Percentiles rank a stretch among this genome's conserved stretches.
Evolutionary conservation across 2,888 invertebrate genomes (phyloP).

Genomic region (Calliopum simillimum): DNA sequence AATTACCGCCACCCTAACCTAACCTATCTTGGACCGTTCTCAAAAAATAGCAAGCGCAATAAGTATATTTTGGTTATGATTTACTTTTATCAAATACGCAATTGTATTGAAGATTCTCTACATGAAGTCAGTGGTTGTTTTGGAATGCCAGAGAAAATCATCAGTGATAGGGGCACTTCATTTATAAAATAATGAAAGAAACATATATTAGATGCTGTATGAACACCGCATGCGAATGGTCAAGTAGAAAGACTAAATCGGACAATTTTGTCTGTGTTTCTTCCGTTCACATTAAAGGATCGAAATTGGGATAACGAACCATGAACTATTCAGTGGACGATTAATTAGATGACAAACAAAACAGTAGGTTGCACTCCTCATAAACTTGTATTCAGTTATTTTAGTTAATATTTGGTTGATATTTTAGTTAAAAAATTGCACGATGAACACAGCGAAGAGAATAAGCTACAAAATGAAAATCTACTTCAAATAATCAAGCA

Average conservation of each 20-base stretch:
- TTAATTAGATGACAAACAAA: too few species aligned
- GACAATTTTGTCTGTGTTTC: neutral
- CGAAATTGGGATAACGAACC: too few species aligned
- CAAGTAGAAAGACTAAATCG: conserved; percentile 22
- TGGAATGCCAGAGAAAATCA: neutral
- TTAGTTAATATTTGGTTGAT: too few species aligned
- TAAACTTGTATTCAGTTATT: too few species aligned
- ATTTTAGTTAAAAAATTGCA: neutral
- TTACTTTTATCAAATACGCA: neutral
- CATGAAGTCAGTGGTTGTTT: conserved; percentile 10
- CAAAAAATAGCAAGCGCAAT: neutral
- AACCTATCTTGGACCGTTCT: too few species aligned
- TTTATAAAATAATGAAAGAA: conserved; percentile 39
- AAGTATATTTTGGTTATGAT: neutral
- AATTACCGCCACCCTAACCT: too few species aligned
- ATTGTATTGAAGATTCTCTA: too few species aligned
- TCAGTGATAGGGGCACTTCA: conserved; percentile 3
- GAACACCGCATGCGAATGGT: conserved; percentile 45
- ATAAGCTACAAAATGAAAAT: neutral
- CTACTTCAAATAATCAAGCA: neutral
- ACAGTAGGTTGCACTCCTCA: too few species aligned
- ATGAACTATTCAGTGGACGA: too few species aligned
- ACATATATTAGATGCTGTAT: conserved; percentile 46
- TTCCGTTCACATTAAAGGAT: too few species aligned
- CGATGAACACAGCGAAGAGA: neutral